Conservation (phyloP, 2,888 invertebrate genomes). For the Acrobasis consociella region DNA sequence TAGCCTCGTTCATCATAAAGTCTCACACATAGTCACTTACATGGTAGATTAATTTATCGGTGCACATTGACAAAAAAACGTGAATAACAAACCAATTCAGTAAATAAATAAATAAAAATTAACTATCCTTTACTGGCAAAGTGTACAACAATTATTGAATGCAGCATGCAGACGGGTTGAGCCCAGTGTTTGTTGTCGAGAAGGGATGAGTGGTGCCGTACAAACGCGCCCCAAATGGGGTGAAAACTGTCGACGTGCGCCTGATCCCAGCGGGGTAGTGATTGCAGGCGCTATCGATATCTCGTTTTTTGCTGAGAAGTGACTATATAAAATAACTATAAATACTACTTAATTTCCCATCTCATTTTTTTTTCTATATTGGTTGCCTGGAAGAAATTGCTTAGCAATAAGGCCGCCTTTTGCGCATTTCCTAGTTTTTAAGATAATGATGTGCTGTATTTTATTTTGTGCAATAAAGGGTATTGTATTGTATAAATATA, state of each 20-base stretch:
- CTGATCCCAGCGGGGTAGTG: slow-evolving; percentile 47
- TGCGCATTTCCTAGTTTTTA: no score
- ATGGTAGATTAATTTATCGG: neutral
- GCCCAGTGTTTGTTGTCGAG: slow-evolving; percentile 48
- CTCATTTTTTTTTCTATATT: no score
- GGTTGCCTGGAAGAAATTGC: no score
- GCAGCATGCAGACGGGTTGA: slow-evolving; percentile 30
- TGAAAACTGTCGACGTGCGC: slow-evolving; percentile 66
- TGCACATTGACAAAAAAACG: neutral
- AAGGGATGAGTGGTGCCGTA: slow-evolving; percentile 50
- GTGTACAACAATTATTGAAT: slow-evolving; percentile 32
- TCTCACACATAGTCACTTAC: no score
- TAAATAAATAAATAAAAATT: neutral
- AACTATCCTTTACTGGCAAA: neutral
- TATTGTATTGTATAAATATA: no score
- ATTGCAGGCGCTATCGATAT: slow-evolving; percentile 40
- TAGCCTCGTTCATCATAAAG: no score
- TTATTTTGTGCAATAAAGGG: no score
- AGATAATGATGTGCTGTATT: no score
- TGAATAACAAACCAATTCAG: neutral
- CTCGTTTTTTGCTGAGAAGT: slow-evolving; percentile 19
- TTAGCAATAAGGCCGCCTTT: no score
- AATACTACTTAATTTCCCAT: no score
- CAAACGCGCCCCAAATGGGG: slow-evolving; percentile 66
- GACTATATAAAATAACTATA: neutral